Percentiles rank a stretch among this genome's conserved stretches.
Conservation (phyloP, 35 echinoderm and acorn worm species). For the Acanthaster planci region DNA sequence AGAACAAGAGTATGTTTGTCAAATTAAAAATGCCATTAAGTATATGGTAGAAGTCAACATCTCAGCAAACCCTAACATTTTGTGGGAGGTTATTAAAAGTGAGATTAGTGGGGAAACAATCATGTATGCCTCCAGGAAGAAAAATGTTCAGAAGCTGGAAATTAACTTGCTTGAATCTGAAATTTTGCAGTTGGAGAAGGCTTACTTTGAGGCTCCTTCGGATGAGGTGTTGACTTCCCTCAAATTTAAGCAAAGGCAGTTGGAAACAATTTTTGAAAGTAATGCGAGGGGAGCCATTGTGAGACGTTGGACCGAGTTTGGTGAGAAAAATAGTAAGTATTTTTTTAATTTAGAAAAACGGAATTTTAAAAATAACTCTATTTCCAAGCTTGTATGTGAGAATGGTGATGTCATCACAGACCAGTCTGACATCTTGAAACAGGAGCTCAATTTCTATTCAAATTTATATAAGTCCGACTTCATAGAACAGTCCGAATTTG, state of each 20-base stretch:
- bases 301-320: constrained; percentile 35
- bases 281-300: constrained; percentile 33
- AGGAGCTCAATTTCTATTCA: constrained; percentile 24
- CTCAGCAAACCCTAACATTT: not conserved
- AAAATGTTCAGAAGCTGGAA: not conserved
- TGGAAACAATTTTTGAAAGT: not conserved
- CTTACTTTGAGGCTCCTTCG: not conserved
- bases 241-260: not conserved
- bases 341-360: constrained; percentile 52
- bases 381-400: constrained; percentile 28
- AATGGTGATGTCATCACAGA: not conserved
- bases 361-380: constrained; percentile 47
- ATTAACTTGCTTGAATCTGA: not conserved
- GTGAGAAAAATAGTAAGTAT: constrained; percentile 41
- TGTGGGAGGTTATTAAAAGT: constrained; percentile 44
- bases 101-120: constrained; percentile 33
- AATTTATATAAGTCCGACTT: constrained; percentile 16
- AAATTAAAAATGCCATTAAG: constrained; percentile 20
- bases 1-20: constrained; percentile 22
- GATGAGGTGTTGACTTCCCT: not conserved
- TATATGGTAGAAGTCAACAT: not conserved
- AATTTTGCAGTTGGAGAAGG: not conserved
- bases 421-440: constrained; percentile 9
- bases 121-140: not conserved
- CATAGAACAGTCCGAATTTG: not conserved